These are phyloP conservation scores for Oophaga sylvatica DNA, from an alignment of 2,797 vertebrate species.

Conservation along the genomic window DNA sequence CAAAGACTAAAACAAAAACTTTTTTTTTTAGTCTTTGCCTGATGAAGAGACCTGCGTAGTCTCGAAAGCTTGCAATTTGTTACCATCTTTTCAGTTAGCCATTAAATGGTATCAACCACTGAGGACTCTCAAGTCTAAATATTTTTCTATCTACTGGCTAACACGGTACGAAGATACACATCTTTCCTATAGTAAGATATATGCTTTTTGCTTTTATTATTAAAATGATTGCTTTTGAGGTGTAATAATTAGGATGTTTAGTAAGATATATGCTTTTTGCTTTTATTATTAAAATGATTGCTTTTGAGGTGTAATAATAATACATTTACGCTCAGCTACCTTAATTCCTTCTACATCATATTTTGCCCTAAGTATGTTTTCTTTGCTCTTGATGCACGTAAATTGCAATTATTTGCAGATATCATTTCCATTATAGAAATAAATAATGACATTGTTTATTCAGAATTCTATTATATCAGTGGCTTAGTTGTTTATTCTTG, in stretches of 20 bases:
- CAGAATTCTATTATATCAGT: slow-evolving; percentile 1
- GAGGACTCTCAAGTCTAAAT: no score
- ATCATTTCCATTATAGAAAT: not conserved
- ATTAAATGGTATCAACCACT: no score
- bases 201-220: no score
- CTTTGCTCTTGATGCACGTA: not conserved
- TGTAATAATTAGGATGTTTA: not conserved
- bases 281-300: not conserved
- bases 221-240: no score
- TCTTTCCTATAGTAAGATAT: no score
- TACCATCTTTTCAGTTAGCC: no score
- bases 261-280: not conserved
- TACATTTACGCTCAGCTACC: not conserved
- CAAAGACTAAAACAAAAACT: no score
- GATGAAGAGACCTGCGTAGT: no score
- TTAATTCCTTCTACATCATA: not conserved
- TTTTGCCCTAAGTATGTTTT: not conserved
- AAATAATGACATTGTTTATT: not conserved
- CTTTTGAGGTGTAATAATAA: not conserved
- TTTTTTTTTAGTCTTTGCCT: no score
- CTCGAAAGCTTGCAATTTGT: no score
- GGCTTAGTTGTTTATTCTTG: not conserved
- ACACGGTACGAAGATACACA: no score
- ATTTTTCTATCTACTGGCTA: no score
- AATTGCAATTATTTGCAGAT: slow-evolving; percentile 5